phyloP scores from a whole-genome alignment of 2,113 vertebrate species.

The Alaudala cheleensis region DNA sequence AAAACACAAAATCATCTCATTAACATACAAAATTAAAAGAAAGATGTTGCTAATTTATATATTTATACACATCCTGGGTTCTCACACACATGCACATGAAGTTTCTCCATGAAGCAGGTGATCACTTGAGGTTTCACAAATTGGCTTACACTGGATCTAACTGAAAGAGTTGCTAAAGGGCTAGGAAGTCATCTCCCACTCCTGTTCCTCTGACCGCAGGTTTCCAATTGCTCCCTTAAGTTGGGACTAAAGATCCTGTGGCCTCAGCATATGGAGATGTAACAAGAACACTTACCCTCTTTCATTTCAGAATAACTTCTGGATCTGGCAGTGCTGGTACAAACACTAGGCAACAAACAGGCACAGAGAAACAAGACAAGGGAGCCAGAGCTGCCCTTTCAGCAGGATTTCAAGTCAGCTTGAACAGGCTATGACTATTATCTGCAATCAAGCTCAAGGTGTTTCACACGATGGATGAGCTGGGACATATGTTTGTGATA shows the following conservation, averaged over 20 bases:
- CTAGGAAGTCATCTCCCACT: background rate
- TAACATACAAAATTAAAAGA: background rate
- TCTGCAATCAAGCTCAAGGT: background rate
- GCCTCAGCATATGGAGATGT: background rate
- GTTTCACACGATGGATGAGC: background rate
- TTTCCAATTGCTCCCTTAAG: background rate
- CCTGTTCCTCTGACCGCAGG: background rate
- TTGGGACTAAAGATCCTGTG: background rate
- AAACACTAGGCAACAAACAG: background rate
- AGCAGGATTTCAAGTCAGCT: background rate
- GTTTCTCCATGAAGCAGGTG: background rate
- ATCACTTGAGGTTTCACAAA: background rate
- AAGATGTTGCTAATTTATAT: background rate
- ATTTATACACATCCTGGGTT: background rate
- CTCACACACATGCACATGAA: too few species aligned
- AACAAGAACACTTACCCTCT: background rate
- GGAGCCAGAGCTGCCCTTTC: background rate
- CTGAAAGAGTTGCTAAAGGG: background rate
- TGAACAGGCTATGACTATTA: background rate
- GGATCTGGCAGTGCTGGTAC: background rate
- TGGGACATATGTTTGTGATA: background rate
- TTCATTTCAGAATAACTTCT: background rate
- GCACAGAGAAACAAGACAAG: background rate
- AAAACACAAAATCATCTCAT: background rate
- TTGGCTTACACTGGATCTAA: fast-evolving